Evolutionary conservation across 2,888 invertebrate genomes (phyloP), one percentile per base, ranked within the genome.

Genomic region (Protonemura montana): DNA sequence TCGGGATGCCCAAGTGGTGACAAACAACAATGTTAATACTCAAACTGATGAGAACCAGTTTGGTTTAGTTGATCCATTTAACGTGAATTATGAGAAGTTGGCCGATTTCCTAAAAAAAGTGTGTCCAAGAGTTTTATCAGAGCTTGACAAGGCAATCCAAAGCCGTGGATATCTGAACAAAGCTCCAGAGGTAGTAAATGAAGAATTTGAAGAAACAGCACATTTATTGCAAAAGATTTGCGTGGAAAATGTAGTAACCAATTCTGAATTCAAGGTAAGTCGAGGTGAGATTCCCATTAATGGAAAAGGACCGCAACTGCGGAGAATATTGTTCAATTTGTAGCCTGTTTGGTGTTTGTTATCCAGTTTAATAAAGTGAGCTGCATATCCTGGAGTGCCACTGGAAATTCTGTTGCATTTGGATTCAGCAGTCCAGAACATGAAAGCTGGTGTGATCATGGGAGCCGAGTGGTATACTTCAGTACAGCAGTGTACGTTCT

Each of bases 351-450:
- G 10, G 2, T 78, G 25, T 35, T 30, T 25, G 13, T 81, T 6
- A 27, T 29, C 82, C 13, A 30, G 30, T 3, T 83, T 0, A 26
- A 35, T 41, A 41, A 88, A 87, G 88, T 89, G 16, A 89, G 87
- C 41, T 86, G 88, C 16, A 41, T 89, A 28, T 88, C 89, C 7
- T 89, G 89, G 89, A 89, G 89, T 87, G 88, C 89, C 81, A 89
- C 89, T 25, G 89, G 89, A 13, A 88, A 88, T 87, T 88, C 89
- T 0, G 42, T 89, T 5, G 89, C 88, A 76, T 86, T 89, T 26
- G 89, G 88, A 7, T 88, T 88, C 82, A 87, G 88, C 78, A 86
- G 86, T 76, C 81, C 83, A 28, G 82, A 88, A 30, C 89, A 89
- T 87, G 87, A 88, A 0, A 87, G 87, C 59, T 89, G 89, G 89